Evolutionary conservation across 2,888 invertebrate species (phyloP).

Genomic region (Drosophila bunnanda): DNA sequence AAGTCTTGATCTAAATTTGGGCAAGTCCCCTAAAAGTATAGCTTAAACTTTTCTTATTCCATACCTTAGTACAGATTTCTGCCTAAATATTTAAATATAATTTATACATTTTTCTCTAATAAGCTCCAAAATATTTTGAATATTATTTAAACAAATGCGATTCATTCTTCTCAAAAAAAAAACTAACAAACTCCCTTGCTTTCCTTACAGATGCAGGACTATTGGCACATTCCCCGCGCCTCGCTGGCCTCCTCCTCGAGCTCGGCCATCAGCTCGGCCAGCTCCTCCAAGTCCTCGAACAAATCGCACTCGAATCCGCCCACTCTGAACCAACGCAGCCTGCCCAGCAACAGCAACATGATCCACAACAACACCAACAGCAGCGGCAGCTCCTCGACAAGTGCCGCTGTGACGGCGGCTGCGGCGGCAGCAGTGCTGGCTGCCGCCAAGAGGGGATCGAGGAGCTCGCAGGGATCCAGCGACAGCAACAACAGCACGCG

Average conservation of each 20-base stretch:
- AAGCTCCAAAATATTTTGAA: no score
- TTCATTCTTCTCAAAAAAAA: background rate
- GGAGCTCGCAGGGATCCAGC: constrained; percentile 89
- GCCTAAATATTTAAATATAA: background rate
- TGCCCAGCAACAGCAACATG: constrained; percentile 26
- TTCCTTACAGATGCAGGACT: constrained; percentile 83
- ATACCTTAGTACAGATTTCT: background rate
- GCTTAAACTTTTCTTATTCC: background rate
- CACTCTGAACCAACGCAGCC: constrained; percentile 65
- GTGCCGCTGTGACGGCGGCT: constrained; percentile 71
- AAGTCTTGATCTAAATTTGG: background rate
- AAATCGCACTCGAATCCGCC: constrained; percentile 81
- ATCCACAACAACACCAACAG: background rate
- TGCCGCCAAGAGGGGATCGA: constrained; percentile 86
- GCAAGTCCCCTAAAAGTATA: constrained; percentile 7
- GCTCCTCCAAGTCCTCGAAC: constrained; percentile 77
- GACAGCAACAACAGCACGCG: constrained; percentile 91
- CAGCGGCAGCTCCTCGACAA: constrained; percentile 43
- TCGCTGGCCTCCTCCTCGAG: constrained; percentile 86
- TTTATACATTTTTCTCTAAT: background rate
- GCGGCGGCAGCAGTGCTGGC: constrained; percentile 74
- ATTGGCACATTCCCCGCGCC: constrained; percentile 94
- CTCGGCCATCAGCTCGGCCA: constrained; percentile 79
- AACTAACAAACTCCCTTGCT: background rate
- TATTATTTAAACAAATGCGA: background rate